phyloP scores from a whole-genome alignment of 37 sponge, comb jelly and placozoan species.

The Spongilla lacustris region DNA sequence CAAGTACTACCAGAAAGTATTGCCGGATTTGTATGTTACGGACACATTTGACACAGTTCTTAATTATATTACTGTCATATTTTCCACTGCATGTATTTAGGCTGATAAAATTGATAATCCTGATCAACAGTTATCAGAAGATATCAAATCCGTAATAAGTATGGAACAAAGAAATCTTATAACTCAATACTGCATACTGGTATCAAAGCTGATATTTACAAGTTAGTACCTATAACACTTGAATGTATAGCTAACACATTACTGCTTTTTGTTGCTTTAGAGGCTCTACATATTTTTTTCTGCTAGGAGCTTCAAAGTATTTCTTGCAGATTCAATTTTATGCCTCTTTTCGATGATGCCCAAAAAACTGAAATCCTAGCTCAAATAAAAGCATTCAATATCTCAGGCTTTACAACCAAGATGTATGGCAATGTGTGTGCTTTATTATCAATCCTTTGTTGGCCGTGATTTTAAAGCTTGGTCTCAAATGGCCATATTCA shows the following conservation, averaged over 20 bases:
- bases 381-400: slow-evolving; percentile 3
- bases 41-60: not conserved
- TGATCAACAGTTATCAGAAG: not conserved
- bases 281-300: slow-evolving; percentile 36
- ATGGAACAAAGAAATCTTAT: not conserved
- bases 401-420: slow-evolving; percentile 22
- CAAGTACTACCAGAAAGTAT: no score
- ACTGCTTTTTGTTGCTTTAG: slow-evolving; percentile 10
- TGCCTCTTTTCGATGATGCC: not conserved
- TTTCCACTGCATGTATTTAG: no score
- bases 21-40: no score
- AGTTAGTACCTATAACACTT: not conserved
- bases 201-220: not conserved
- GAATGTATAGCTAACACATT: not conserved
- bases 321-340: slow-evolving; percentile 12
- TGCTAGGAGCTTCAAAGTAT: slow-evolving; percentile 48
- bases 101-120: no score
- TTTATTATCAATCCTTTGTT: slow-evolving; percentile 19
- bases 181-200: not conserved
- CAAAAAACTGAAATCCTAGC: slow-evolving; percentile 38
- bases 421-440: slow-evolving; percentile 11
- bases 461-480: slow-evolving; percentile 48
- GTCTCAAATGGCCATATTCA: slow-evolving; percentile 41
- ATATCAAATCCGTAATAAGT: not conserved
- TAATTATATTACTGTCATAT: not conserved